Evolutionary conservation across 2,113 vertebrate species (phyloP), one percentile per base, ranked within the genome.

Genomic region (Propithecus coquereli): DNA sequence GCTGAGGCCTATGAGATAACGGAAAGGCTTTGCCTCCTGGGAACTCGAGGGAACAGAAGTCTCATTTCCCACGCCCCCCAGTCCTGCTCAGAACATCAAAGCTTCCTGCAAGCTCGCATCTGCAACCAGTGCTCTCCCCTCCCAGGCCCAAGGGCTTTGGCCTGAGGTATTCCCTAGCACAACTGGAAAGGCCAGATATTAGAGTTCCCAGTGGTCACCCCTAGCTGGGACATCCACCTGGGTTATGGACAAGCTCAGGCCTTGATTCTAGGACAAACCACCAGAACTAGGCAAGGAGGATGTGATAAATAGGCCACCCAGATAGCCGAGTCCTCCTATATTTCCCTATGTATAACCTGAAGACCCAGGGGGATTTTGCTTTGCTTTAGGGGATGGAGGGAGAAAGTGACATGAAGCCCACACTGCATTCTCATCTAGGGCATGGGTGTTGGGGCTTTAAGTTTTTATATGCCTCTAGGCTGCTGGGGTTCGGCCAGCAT

Each of bases 31-130:
- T 89, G 95, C 96, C 94, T 80, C 27, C 47, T 94, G 92, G 77
- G 96, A 88, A 91, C 68, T 93, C 79, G 3, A 32, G 84, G 87
- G 63, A 96, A 96, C 97, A 97, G 97, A 89, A 96, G 96, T 96
- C 85, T 94, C 82, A 23, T 90, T 98, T 97, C 97, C 97, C 97
- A 96, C 95, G 87, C 94, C 86, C 94, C 65, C 77, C 71, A 25
- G 3, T 92, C 77, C 94, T 68, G 61, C 88, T 92, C 80, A 23
- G 95, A 95, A 97, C 95, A 87, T 96, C 96, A 97, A 97, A 98
- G 96, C 90, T 87, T 74, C 96, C 81, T 59, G n/a, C 66, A 59
- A 83, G 85, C 77, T 79, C n/a, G 23, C 97, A 97, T 96, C 97
- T 97, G 95, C 82, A 91, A 52, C 76, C 66, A 52, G 70, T 16